A percentile compares a stretch with the other conserved stretches of the same genome.
Conservation (phyloP, 2,888 invertebrate species). For the Pristionchus maxplancki region DNA sequence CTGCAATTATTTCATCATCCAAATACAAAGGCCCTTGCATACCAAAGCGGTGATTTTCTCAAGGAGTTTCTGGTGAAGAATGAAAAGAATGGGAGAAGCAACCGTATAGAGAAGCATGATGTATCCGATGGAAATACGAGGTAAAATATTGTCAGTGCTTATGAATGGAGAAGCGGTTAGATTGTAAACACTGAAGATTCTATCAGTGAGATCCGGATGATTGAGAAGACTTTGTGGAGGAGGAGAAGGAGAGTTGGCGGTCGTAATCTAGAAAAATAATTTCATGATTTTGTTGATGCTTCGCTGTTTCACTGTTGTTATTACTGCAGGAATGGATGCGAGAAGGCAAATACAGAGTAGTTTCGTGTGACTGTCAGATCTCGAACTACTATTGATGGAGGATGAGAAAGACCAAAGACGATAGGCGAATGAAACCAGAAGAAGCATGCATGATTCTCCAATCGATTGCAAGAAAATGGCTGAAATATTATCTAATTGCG, state of each 20-base stretch:
- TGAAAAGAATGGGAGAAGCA: not conserved
- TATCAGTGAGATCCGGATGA: not conserved
- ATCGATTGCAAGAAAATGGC: slow-evolving; percentile 11
- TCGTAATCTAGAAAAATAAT: not conserved
- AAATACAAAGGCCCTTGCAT: too few relatives aligned
- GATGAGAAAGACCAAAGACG: not conserved
- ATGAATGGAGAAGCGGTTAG: not conserved
- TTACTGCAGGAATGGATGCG: not conserved
- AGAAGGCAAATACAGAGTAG: not conserved
- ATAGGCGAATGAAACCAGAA: not conserved
- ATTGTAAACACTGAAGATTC: slow-evolving; percentile 9
- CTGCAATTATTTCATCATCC: not conserved
- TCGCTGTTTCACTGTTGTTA: not conserved
- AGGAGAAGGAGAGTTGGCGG: slow-evolving; percentile 2
- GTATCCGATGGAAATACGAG: not conserved
- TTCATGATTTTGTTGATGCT: too few relatives aligned
- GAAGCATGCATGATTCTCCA: not conserved
- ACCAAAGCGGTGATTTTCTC: not conserved
- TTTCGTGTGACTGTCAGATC: not conserved
- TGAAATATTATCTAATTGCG: not conserved
- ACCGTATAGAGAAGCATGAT: not conserved
- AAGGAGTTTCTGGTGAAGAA: not conserved
- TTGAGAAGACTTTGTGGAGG: not conserved
- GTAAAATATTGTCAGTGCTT: not conserved
- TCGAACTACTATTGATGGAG: not conserved